Percentiles rank a stretch among this genome's conserved stretches.
Conservation (phyloP, 2,113 vertebrate species). For the Reinhardtius hippoglossoides region DNA sequence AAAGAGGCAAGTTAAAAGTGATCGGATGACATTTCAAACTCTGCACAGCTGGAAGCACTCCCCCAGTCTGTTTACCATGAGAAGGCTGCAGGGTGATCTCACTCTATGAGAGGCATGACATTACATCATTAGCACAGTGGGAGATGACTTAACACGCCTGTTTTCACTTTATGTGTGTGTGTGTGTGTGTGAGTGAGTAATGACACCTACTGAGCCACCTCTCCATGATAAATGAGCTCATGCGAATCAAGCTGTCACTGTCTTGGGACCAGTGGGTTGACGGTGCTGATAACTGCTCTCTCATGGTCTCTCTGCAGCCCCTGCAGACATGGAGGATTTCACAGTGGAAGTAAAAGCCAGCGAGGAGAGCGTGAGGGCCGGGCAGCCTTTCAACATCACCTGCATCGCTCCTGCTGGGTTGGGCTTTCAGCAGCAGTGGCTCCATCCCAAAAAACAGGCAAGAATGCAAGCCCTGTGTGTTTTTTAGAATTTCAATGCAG, state of each 20-base stretch:
- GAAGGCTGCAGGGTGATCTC: constrained; percentile 54
- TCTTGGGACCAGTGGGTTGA: constrained; percentile 19
- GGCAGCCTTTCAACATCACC: constrained; percentile 88
- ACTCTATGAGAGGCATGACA: constrained; percentile 48
- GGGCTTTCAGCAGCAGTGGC: constrained; percentile 89
- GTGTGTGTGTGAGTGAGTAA: constrained; percentile 5
- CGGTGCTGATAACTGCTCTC: constrained; percentile 42
- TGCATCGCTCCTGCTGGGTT: constrained; percentile 86
- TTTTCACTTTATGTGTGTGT: constrained; percentile 38
- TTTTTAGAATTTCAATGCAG: background rate
- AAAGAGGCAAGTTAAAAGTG: background rate
- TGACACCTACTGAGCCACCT: constrained; percentile 23
- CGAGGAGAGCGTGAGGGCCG: constrained; percentile 86
- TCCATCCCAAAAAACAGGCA: constrained; percentile 90
- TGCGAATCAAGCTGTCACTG: constrained; percentile 21
- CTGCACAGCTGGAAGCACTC: constrained; percentile 56
- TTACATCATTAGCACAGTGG: constrained; percentile 61
- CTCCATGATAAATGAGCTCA: constrained; percentile 46
- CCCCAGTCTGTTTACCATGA: constrained; percentile 33
- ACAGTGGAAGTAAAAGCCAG: constrained; percentile 86
- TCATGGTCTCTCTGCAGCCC: constrained; percentile 30
- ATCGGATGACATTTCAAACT: background rate
- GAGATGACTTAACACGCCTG: constrained; percentile 62
- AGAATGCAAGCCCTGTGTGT: constrained; percentile 25
- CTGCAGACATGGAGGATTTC: constrained; percentile 80